Evolutionary conservation across 30 jellyfish, hydroid and myxozoan species (phyloP).

Genomic region (Aurelia sp.): DNA sequence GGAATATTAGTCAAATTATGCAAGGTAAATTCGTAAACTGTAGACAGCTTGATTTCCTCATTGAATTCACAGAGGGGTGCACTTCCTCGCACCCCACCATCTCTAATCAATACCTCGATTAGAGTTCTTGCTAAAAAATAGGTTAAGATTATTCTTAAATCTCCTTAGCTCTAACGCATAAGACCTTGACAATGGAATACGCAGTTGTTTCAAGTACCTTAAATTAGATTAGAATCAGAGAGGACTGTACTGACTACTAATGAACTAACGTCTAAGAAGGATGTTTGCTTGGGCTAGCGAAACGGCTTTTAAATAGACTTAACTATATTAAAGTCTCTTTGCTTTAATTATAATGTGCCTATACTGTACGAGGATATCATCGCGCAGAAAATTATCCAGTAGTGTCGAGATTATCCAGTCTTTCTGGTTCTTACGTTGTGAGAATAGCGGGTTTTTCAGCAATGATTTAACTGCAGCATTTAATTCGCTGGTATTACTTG

Average conservation of each 20-base stretch:
- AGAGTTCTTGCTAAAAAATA: neutral
- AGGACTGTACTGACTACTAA: neutral
- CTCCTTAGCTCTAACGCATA: conserved; percentile 30
- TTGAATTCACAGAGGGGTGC: conserved; percentile 23
- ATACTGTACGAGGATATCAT: too few species aligned
- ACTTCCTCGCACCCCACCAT: conserved; percentile 73
- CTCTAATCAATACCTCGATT: conserved; percentile 16
- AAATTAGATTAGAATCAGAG: conserved; percentile 37
- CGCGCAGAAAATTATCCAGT: too few species aligned
- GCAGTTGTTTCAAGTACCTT: neutral
- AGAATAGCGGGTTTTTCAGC: too few species aligned
- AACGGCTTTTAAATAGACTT: neutral
- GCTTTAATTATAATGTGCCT: too few species aligned
- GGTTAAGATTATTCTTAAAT: neutral
- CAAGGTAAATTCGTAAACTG: conserved; percentile 3
- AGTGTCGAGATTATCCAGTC: too few species aligned
- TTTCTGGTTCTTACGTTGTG: too few species aligned
- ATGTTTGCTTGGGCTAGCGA: neutral
- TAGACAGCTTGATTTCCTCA: conserved; percentile 30
- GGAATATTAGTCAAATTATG: conserved; percentile 6
- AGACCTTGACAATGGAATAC: neutral
- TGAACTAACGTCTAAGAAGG: conserved; percentile 29
- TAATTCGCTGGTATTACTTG: too few species aligned
- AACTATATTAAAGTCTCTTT: conserved; percentile 5
- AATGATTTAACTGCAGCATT: too few species aligned